Evolutionary conservation across 2,888 invertebrate species (phyloP).

Genomic region (Brachyopa scutellaris): DNA sequence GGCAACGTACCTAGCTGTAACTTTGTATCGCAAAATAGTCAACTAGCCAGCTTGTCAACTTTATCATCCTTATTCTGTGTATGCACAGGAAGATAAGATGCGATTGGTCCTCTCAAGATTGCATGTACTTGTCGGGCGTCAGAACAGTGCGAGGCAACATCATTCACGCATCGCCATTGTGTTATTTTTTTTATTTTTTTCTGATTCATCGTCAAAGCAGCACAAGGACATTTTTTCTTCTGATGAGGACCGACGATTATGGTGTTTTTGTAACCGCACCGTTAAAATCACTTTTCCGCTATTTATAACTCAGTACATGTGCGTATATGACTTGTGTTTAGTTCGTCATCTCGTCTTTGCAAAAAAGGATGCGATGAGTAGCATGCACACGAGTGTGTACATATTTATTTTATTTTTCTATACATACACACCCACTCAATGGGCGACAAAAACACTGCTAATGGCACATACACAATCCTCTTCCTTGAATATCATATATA

Average conservation of each 20-base stretch:
- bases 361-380: background rate
- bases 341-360: background rate
- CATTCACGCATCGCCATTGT: constrained; percentile 24
- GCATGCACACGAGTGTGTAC: background rate
- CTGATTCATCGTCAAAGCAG: background rate
- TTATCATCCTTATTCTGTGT: constrained; percentile 6
- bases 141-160: background rate
- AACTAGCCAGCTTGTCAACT: no score
- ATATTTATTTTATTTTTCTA: constrained; percentile 19
- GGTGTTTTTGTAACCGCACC: background rate
- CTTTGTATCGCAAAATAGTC: no score
- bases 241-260: constrained; percentile 20
- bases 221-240: constrained; percentile 4
- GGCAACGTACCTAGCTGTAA: no score
- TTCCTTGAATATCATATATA: constrained; percentile 22
- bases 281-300: background rate
- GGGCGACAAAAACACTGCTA: background rate
- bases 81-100: constrained; percentile 8
- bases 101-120: background rate
- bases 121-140: background rate
- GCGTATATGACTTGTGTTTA: constrained; percentile 35
- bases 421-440: constrained; percentile 22
- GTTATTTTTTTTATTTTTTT: constrained; percentile 1
- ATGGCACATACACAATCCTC: constrained; percentile 19
- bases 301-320: constrained; percentile 35